phyloP scores from a whole-genome alignment of 2,888 invertebrate genomes.

The Acholoe squamosa region DNA sequence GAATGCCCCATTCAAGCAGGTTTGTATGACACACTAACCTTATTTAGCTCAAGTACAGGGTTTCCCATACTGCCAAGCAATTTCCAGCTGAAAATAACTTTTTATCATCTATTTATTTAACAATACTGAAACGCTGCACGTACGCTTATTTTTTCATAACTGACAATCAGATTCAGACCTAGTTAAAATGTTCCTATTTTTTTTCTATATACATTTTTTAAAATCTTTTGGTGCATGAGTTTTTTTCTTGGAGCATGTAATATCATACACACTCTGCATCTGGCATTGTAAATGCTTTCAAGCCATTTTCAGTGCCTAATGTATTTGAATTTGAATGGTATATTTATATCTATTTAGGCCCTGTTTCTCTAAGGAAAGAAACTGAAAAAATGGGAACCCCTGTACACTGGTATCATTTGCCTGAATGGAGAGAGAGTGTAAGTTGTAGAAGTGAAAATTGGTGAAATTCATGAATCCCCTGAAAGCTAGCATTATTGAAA shows the following conservation, averaged over 20 bases:
- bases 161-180: neutral
- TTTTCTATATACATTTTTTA: neutral
- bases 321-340: neutral
- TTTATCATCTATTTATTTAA: neutral
- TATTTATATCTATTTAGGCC: neutral
- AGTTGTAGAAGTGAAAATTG: constrained; percentile 22
- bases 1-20: constrained; percentile 81
- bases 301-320: constrained; percentile 16
- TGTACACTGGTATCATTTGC: constrained; percentile 49
- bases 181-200: neutral
- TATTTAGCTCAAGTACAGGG: constrained; percentile 29
- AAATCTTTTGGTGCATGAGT: neutral
- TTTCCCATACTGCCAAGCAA: constrained; percentile 40
- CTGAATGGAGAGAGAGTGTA: constrained; percentile 55
- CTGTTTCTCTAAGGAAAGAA: neutral
- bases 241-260: constrained; percentile 12
- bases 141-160: neutral
- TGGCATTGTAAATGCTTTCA: constrained; percentile 33
- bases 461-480: neutral
- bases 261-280: neutral
- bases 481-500: neutral
- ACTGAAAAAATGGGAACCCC: constrained; percentile 24
- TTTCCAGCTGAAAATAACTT: neutral
- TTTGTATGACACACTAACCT: constrained; percentile 66
- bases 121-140: constrained; percentile 38